phyloP scores from a whole-genome alignment of 1,140 invertebrate species.

The Phymastichus coffea region DNA sequence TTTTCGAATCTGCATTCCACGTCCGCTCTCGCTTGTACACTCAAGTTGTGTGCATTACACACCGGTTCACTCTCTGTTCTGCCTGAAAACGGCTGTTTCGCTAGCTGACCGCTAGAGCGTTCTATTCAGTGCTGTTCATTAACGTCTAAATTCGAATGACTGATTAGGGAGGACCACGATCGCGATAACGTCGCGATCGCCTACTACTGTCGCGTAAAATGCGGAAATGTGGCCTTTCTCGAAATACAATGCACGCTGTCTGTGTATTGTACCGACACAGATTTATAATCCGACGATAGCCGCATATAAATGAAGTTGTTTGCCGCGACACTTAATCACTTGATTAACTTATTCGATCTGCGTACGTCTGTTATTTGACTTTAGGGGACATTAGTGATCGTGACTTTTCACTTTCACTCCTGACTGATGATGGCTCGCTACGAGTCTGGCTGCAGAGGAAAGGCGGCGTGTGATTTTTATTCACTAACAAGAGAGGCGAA shows the following conservation, averaged over 20 bases:
- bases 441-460: neutral
- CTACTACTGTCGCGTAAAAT: neutral
- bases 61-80: too few relatives aligned
- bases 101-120: too few relatives aligned
- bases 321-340: neutral
- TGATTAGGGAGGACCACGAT: slow-evolving; percentile 11
- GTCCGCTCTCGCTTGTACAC: neutral
- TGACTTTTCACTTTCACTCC: neutral
- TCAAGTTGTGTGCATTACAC: neutral
- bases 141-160: slow-evolving; percentile 16
- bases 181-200: neutral
- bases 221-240: too few relatives aligned
- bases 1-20: slow-evolving; percentile 18
- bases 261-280: too few relatives aligned
- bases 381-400: too few relatives aligned
- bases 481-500: too few relatives aligned
- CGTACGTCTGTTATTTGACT: too few relatives aligned
- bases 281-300: neutral
- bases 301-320: neutral
- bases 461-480: too few relatives aligned
- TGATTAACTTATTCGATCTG: neutral
- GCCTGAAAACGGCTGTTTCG: too few relatives aligned
- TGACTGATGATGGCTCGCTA: neutral
- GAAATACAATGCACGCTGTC: too few relatives aligned
- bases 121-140: too few relatives aligned